Evolutionary conservation across 2,888 invertebrate genomes (phyloP).

Genomic region (Ormyrus thymus): DNA sequence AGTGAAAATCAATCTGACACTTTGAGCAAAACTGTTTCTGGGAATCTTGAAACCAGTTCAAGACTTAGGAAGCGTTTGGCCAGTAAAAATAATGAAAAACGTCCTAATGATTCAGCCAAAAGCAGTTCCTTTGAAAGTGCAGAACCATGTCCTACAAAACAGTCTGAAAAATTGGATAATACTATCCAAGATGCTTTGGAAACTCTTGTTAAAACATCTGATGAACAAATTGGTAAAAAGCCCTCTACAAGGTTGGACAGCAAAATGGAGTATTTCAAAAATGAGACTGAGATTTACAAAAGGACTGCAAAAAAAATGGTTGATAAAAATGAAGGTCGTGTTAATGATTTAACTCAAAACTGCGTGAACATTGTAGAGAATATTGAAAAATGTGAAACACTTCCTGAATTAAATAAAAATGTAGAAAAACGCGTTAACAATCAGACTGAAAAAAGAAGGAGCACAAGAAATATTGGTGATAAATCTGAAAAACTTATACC

Average conservation of each 20-base stretch:
- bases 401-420: conserved; percentile 34
- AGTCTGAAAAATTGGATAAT: conserved; percentile 15
- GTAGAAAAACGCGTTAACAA: conserved; percentile 20
- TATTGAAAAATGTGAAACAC: conserved; percentile 8
- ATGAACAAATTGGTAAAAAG: conserved; percentile 20
- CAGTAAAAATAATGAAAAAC: conserved; percentile 11
- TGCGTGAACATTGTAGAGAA: conserved; percentile 30
- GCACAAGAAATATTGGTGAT: conserved; percentile 12
- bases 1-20: background rate
- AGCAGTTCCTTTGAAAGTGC: background rate
- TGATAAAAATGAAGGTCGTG: conserved; percentile 14
- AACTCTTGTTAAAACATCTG: conserved; percentile 14
- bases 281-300: conserved; percentile 45
- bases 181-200: conserved; percentile 16
- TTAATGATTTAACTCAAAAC: conserved; percentile 12
- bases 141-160: conserved; percentile 6
- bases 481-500: conserved; percentile 15
- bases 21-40: conserved; percentile 6
- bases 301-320: conserved; percentile 12
- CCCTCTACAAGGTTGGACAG: conserved; percentile 14
- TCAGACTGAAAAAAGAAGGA: conserved; percentile 33
- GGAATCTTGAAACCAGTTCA: background rate
- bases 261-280: conserved; percentile 35
- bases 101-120: conserved; percentile 2
- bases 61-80: conserved; percentile 19